Evolutionary conservation across 2,113 vertebrate genomes (phyloP), one percentile per base, ranked within the genome.

Genomic region (Dermatemys mawii): DNA sequence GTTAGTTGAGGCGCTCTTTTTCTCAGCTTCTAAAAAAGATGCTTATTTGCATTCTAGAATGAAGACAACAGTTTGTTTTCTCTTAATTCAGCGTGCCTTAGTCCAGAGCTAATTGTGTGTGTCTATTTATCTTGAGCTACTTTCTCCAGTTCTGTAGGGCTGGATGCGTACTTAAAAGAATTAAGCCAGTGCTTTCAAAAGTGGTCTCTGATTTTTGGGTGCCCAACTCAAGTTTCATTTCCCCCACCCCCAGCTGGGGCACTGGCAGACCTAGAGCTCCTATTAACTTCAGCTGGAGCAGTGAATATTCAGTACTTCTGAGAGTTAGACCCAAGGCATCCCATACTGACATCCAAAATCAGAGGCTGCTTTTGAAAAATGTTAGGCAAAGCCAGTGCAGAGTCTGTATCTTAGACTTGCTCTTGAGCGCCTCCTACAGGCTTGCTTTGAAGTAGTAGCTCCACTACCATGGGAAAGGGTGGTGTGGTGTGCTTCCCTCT

Each of bases 21-120:
- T 97, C 95, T 95, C 95, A 95, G 94, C 90, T 94, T 97, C 96
- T 97, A 97, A 96, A 97, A 97, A 94, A 96, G 95, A 96, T 95
- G 95, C 95, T 97, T 89, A 97, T 97, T 97, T 97, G 95, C 96
- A 97, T 96, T 89, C 84, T 83, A 60, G 91, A 96, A 97, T 92
- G 96, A 96, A 97, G 93, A 80, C 91, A 41, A 88, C 92, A 46
- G 60, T 29, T 35, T 86, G 94, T 96, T 41, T 3, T 79, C 78
- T 87, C 96, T 63, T 63, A 53, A 50, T 94, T 93, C 93, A 83
- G 46, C 0, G 55, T 88, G 76, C 67, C 87, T 97, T 94, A 11
- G n/a, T 93, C 96, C 94, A 95, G 92, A 96, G 22, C 86, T 87
- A 88, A 87, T 95, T 14, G 5, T 7, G 29, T 7, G 63, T 81